Percentiles rank a stretch among this genome's conserved stretches.
These are phyloP conservation scores for Operophtera brumata DNA, from an alignment of 2,888 invertebrate genomes.

Conservation along the genomic window DNA sequence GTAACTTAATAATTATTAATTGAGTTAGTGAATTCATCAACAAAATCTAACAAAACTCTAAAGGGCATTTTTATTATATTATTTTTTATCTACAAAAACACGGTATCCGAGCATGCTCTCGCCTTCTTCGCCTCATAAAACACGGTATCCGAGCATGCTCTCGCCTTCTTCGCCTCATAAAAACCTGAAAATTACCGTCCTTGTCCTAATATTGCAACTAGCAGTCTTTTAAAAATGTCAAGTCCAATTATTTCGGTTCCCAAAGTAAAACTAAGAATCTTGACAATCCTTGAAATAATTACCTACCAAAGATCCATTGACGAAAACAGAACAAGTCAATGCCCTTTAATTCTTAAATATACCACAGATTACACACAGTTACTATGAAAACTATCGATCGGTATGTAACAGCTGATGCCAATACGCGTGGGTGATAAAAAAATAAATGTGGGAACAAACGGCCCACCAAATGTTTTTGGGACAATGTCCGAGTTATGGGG, in stretches of 20 bases:
- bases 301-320: conserved; percentile 1
- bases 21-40: no score
- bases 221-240: neutral
- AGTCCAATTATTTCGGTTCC: neutral
- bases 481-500: conserved; percentile 11
- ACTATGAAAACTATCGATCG: conserved; percentile 16
- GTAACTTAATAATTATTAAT: no score
- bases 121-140: no score
- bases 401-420: conserved; percentile 22
- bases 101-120: no score
- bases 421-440: conserved; percentile 17
- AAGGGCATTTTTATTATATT: no score
- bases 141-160: no score
- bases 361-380: conserved; percentile 12
- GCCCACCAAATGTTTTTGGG: conserved; percentile 2
- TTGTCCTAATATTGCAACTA: neutral
- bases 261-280: neutral
- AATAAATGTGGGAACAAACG: conserved; percentile 2
- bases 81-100: no score
- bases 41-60: no score
- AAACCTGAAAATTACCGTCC: no score
- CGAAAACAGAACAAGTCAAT: conserved; percentile 10
- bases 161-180: no score
- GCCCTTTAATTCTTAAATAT: conserved; percentile 11
- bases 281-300: conserved; percentile 11